Evolutionary conservation across 2,888 invertebrate genomes (phyloP).

Genomic region (Brachypterus glaber): DNA sequence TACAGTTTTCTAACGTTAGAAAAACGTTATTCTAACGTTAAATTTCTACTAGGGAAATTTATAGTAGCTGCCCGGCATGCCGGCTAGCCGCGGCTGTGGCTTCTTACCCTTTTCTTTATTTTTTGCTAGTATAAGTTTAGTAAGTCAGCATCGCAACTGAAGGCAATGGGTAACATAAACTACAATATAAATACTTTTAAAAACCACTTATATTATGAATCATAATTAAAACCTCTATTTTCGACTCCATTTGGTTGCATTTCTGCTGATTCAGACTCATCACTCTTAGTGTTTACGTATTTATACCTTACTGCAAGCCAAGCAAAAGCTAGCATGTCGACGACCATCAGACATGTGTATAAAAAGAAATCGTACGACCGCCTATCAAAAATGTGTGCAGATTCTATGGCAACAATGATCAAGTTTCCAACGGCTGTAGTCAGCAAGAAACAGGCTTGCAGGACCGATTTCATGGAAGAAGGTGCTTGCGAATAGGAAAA

Average conservation of each 20-base stretch:
- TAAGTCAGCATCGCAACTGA: too few relatives aligned
- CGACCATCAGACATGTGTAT: constrained; percentile 76
- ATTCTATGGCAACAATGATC: constrained; percentile 82
- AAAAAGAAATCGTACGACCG: constrained; percentile 82
- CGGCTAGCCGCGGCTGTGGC: too few relatives aligned
- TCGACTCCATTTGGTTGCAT: constrained; percentile 16
- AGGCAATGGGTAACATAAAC: too few relatives aligned
- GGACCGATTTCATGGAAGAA: constrained; percentile 83
- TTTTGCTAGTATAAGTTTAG: too few relatives aligned
- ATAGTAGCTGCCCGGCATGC: too few relatives aligned
- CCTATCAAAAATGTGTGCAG: constrained; percentile 62
- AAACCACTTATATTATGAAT: too few relatives aligned
- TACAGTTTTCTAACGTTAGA: too few relatives aligned
- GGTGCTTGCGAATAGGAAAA: constrained; percentile 96
- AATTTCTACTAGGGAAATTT: too few relatives aligned
- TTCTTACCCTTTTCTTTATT: too few relatives aligned
- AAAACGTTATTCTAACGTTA: too few relatives aligned
- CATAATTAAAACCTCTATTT: constrained; percentile 17
- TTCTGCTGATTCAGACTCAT: constrained; percentile 9
- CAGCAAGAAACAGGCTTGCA: constrained; percentile 86
- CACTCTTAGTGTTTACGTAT: constrained; percentile 45
- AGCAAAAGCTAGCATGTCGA: constrained; percentile 74
- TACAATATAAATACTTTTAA: too few relatives aligned
- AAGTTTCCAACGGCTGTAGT: constrained; percentile 91
- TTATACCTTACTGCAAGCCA: constrained; percentile 72